Evolutionary conservation across 2,888 invertebrate genomes (phyloP), one percentile per base, ranked within the genome.

Genomic region (Andrena haemorrhoa): DNA sequence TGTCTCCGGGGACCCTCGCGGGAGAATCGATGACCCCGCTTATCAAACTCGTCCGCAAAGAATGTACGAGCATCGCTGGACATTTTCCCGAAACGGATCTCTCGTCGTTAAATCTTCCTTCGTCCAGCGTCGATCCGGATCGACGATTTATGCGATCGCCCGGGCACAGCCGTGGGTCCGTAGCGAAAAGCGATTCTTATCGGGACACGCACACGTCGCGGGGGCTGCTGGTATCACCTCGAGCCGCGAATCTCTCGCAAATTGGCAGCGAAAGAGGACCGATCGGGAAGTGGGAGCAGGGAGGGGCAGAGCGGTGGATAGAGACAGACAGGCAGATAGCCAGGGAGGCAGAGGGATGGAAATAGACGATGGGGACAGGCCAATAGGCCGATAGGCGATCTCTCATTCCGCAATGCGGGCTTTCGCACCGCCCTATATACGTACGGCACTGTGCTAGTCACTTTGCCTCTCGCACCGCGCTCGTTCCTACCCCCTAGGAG

Each of bases 361-460:
- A 75, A 71, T 35, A 56, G 71, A 75, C 7, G 51, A 74, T 78
- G 78, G 73, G 73, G 79, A 74, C 78, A 75, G 77, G 82, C 69
- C 73, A 73, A 82, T 79, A 79, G 86, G 75, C 86, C 88, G 88
- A 88, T 88, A 86, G 88, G 73, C 88, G 88, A 88, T 88, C 86
- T 88, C 86, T 88, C 88, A 88, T 88, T 88, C 88, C 88, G 88
- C 88, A 88, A 86, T 88, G 88, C 88, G 86, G 88, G 83, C 82
- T 88, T 88, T 86, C 88, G 82, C 72, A 78, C 79, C 72, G 76
- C 53, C 79, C 82, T 75, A 64, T 77, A 88, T 78, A 77, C 3
- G 60, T 75, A 51, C 63, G 60, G 64, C 65, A 81, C 74, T 73
- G 60, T 75, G 76, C 72, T 71, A 66, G 84, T 73, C 86, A 76